Evolutionary conservation across 1,140 invertebrate genomes (phyloP).

Genomic region (Penaeus indicus): DNA sequence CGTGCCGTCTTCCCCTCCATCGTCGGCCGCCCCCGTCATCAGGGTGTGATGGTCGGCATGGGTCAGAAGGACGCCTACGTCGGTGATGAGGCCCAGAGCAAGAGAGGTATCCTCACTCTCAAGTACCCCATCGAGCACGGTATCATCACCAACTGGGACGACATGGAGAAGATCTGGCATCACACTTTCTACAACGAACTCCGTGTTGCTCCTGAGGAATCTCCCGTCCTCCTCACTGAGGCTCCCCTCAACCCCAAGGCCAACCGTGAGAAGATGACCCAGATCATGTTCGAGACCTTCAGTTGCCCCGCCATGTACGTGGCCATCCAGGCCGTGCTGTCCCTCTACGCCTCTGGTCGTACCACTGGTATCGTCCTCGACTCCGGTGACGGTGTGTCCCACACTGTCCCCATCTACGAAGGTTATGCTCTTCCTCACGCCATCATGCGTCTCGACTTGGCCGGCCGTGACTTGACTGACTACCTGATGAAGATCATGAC

Average conservation of each 20-base stretch:
- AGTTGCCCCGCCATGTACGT: slow-evolving; percentile 95
- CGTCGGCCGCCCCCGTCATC: slow-evolving; percentile 76
- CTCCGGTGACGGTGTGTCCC: slow-evolving; percentile 93
- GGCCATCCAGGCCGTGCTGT: slow-evolving; percentile 91
- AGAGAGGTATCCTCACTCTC: slow-evolving; percentile 91
- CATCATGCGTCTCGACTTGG: slow-evolving; percentile 55
- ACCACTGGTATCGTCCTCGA: slow-evolving; percentile 94
- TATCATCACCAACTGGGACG: slow-evolving; percentile 97
- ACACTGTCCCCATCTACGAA: slow-evolving; percentile 95
- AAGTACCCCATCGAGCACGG: slow-evolving; percentile 96
- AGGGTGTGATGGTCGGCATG: slow-evolving; percentile 95
- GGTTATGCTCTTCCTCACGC: slow-evolving; percentile 89
- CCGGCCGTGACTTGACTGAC: slow-evolving; percentile 45
- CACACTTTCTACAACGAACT: slow-evolving; percentile 97
- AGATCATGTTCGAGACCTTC: slow-evolving; percentile 96
- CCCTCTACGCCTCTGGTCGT: slow-evolving; percentile 92
- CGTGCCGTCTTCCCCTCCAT: slow-evolving; percentile 91
- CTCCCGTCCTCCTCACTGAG: slow-evolving; percentile 90
- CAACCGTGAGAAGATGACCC: slow-evolving; percentile 90
- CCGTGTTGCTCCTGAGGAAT: slow-evolving; percentile 94
- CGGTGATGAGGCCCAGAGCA: slow-evolving; percentile 93
- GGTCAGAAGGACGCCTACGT: slow-evolving; percentile 93
- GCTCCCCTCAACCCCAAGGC: slow-evolving; percentile 91
- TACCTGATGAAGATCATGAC: slow-evolving; percentile 80
- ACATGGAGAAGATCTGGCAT: slow-evolving; percentile 98